phyloP scores from a whole-genome alignment of 2,797 vertebrate species.

The Pangasius larnaudii region DNA sequence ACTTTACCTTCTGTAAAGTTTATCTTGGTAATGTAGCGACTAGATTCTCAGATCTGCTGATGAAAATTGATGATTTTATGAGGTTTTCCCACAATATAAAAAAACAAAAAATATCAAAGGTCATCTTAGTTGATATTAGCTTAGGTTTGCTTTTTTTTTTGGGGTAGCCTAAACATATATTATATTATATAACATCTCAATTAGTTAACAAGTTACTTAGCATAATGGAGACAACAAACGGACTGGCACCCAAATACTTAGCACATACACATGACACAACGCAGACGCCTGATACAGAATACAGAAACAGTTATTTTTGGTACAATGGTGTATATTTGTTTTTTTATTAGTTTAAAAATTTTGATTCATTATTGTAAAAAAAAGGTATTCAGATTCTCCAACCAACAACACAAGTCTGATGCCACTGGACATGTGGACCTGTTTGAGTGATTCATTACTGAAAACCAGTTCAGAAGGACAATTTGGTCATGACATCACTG shows the following conservation, averaged over 20 bases:
- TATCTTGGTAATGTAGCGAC: not conserved
- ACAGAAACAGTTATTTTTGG: not conserved
- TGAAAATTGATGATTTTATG: not conserved
- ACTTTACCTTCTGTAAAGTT: not conserved
- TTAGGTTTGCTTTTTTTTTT: too few species aligned
- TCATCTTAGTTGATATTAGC: not conserved
- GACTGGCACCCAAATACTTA: not conserved
- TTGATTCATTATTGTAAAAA: not conserved
- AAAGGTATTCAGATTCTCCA: not conserved
- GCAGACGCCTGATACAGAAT: not conserved
- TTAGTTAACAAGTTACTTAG: not conserved
- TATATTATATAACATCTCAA: not conserved
- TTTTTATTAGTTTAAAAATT: not conserved
- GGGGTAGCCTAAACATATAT: too few species aligned
- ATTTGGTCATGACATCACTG: not conserved
- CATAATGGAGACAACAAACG: not conserved
- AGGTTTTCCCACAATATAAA: not conserved
- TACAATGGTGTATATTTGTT: not conserved
- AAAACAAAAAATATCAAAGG: not conserved
- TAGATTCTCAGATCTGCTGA: not conserved
- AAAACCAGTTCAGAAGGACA: not conserved
- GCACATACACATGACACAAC: not conserved
- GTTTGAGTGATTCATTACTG: not conserved
- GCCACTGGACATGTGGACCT: not conserved
- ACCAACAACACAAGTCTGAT: not conserved